Conservation (phyloP, 2,113 vertebrate genomes). For the Gopherus evgoodei region DNA sequence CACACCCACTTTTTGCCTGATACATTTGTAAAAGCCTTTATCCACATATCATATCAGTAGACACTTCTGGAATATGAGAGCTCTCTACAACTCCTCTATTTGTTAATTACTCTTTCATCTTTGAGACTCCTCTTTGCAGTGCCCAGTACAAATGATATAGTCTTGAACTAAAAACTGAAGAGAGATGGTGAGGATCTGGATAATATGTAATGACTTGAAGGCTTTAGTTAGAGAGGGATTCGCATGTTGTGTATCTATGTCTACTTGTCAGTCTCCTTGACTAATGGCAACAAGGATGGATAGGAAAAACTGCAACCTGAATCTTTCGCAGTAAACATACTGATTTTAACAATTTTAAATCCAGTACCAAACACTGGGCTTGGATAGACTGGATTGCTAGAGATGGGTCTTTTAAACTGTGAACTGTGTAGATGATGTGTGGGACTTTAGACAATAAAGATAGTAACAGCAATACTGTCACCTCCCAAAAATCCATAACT, state of each 20-base stretch:
- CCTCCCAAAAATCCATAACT: background rate
- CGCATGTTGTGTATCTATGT: background rate
- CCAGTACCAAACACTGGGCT: background rate
- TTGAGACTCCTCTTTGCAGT: background rate
- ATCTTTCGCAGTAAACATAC: background rate
- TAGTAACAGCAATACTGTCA: background rate
- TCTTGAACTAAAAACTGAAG: background rate
- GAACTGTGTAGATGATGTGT: background rate
- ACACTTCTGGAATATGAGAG: background rate
- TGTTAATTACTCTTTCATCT: background rate
- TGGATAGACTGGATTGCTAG: background rate
- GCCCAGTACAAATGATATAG: background rate
- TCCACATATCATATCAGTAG: background rate
- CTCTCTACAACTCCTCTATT: background rate
- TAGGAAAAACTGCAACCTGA: background rate
- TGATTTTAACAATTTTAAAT: background rate
- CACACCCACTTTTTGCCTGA: accelerated
- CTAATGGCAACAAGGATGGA: slow-evolving; percentile 6
- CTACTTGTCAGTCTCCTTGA: slow-evolving; percentile 8
- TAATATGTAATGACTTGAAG: slow-evolving; percentile 31
- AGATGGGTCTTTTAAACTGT: background rate
- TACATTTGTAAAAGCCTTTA: slow-evolving; percentile 18
- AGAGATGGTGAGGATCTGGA: background rate
- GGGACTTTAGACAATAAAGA: background rate
- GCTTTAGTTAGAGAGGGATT: background rate